Evolutionary conservation across 1,140 invertebrate species (phyloP).

Genomic region (Euglossa dilemma): DNA sequence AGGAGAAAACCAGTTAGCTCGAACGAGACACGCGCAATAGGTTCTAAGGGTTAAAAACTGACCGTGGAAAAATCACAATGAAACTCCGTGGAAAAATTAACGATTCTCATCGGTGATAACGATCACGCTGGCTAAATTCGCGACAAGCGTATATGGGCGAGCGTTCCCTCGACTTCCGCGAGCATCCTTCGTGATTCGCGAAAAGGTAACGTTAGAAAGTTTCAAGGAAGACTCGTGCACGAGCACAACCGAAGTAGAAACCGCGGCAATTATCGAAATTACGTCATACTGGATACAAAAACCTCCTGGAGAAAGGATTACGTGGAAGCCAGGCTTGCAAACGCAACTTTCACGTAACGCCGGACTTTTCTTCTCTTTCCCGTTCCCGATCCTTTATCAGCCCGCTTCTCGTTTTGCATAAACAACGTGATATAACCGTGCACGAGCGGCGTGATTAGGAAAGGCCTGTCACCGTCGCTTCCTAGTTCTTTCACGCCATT

Average conservation of each 20-base stretch:
- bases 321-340: conserved; percentile 30
- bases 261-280: conserved; percentile 64
- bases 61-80: no score
- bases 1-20: no score
- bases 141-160: background rate
- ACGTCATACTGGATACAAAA: conserved; percentile 51
- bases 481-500: background rate
- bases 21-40: no score
- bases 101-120: background rate
- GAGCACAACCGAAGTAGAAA: conserved; percentile 51
- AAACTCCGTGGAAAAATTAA: background rate
- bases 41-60: no score
- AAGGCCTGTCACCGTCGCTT: background rate
- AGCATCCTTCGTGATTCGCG: background rate
- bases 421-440: background rate
- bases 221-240: conserved; percentile 53
- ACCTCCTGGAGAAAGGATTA: conserved; percentile 28
- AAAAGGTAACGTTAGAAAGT: conserved; percentile 60
- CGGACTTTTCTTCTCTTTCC: conserved; percentile 25
- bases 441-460: background rate
- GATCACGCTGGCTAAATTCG: no score
- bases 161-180: background rate
- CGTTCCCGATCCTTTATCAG: background rate
- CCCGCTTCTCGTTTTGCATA: background rate
- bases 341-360: conserved; percentile 45